phyloP scores from a whole-genome alignment of 2,113 vertebrate genomes.

The Peromyscus maniculatus region DNA sequence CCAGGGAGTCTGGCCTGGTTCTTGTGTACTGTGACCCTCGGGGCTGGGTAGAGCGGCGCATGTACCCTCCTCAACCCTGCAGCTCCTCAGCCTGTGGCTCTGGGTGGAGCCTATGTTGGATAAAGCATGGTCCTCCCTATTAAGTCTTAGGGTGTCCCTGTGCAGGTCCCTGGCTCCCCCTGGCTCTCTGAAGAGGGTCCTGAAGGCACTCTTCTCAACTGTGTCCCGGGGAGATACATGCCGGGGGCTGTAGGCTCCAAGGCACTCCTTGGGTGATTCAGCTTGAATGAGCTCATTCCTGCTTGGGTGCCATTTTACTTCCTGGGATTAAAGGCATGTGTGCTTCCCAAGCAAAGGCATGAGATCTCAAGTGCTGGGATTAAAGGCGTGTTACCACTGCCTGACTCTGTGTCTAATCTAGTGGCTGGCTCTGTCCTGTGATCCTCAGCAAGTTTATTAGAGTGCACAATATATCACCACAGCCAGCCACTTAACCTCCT shows the following conservation, averaged over 20 bases:
- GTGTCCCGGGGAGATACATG: conserved; percentile 35
- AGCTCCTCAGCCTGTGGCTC: not conserved
- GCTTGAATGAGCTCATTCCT: conserved; percentile 60
- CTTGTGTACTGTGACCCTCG: rapidly evolving
- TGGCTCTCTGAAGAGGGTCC: not conserved
- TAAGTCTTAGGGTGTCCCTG: not conserved
- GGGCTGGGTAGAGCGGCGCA: not conserved
- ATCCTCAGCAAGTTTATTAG: no score
- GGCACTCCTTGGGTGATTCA: conserved; percentile 71
- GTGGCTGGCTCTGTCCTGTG: no score
- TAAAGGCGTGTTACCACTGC: no score
- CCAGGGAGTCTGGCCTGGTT: not conserved
- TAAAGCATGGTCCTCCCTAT: rapidly evolving
- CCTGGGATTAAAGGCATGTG: no score
- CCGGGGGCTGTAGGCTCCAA: conserved; percentile 64
- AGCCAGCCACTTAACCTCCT: not conserved
- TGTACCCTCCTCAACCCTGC: not conserved
- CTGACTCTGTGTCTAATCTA: no score
- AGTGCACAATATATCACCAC: no score
- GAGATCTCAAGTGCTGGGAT: no score
- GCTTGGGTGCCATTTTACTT: conserved; percentile 39
- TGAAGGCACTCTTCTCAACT: not conserved
- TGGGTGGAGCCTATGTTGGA: not conserved
- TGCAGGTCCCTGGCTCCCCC: rapidly evolving
- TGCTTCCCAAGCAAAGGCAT: no score